phyloP scores from a whole-genome alignment of 2,888 invertebrate genomes.

The Psylliodes chrysocephalus region DNA sequence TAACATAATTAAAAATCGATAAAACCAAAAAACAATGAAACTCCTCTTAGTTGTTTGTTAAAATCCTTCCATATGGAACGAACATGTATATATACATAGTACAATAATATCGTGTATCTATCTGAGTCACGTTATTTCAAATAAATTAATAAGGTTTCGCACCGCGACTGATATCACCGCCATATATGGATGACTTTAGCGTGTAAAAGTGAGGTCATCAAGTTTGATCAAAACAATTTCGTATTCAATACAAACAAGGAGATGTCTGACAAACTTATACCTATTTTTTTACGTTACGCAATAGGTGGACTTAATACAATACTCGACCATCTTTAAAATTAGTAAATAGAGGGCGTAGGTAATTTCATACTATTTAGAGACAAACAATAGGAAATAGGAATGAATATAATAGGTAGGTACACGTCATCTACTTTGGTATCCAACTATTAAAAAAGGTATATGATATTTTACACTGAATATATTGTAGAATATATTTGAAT shows the following conservation, averaged over 20 bases:
- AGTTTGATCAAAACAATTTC: slow-evolving; percentile 12
- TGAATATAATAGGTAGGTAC: too few relatives aligned
- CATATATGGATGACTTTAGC: slow-evolving; percentile 50
- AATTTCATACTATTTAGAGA: not conserved
- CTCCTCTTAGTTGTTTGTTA: too few relatives aligned
- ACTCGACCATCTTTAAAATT: not conserved
- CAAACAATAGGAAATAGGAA: too few relatives aligned
- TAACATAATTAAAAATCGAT: too few relatives aligned
- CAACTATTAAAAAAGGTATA: too few relatives aligned
- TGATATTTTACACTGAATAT: too few relatives aligned
- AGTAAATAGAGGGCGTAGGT: not conserved
- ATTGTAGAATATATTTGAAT: too few relatives aligned
- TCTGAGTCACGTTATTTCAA: not conserved
- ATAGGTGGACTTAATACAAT: not conserved
- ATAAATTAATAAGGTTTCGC: slow-evolving; percentile 34
- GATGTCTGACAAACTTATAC: not conserved
- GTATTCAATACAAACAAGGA: slow-evolving; percentile 74
- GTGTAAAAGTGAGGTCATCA: slow-evolving; percentile 48
- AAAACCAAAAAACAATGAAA: too few relatives aligned
- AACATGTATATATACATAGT: too few relatives aligned
- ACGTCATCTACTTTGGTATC: too few relatives aligned
- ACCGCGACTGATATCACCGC: slow-evolving; percentile 53
- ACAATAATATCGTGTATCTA: not conserved
- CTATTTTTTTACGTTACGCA: too few relatives aligned
- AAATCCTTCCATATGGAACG: too few relatives aligned